Evolutionary conservation across 2,888 invertebrate species (phyloP), one percentile per base, ranked within the genome.

Genomic region (Erynnis tages): DNA sequence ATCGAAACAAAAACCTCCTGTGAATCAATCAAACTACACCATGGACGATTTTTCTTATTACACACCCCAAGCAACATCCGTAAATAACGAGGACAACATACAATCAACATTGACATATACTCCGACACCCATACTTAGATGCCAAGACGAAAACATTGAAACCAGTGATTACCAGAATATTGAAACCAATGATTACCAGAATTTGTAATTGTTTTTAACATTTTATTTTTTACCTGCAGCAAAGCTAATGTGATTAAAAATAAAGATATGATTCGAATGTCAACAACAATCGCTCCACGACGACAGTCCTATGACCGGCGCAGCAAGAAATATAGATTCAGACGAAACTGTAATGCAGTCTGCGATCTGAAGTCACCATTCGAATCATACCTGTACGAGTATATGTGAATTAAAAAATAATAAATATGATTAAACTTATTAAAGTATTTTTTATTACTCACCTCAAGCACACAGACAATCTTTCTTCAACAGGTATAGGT

Each of bases 41-140:
- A 58, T 56, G 58, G 58, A 58, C 56, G 54, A 58, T 56, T 54
- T 58, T 58, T 58, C 54, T 58, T 58, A 58, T 58, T 58, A 58
- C 58, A 55, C 55, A 57, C 55, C 55, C 57, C 50, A 57, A 55
- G 55, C 57, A 57, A 57, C 53, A 54, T 57, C 54, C 54, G 54
- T 54, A 57, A 54, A 57, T 57, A 54, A 57, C 57, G 54, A 57
- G 54, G 54, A 54, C 54, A 56, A 54, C 54, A 57, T 54, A 54
- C 56, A 54, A 14, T 54, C 54, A 57, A 54, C 57, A 57, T 57
- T 54, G 53, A 56, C 56, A 56, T 57, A 57, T 53, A 57, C 54
- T 19, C 56, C 54, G 54, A 52, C 56, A 57, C 41, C 43, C 43
- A 43, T 43, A 43, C 43, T 16, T 43, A 54, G 37, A 55, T 45